These are phyloP conservation scores for Potamilus streckersoni DNA, from an alignment of 1,140 invertebrate genomes.

Conservation along the genomic window DNA sequence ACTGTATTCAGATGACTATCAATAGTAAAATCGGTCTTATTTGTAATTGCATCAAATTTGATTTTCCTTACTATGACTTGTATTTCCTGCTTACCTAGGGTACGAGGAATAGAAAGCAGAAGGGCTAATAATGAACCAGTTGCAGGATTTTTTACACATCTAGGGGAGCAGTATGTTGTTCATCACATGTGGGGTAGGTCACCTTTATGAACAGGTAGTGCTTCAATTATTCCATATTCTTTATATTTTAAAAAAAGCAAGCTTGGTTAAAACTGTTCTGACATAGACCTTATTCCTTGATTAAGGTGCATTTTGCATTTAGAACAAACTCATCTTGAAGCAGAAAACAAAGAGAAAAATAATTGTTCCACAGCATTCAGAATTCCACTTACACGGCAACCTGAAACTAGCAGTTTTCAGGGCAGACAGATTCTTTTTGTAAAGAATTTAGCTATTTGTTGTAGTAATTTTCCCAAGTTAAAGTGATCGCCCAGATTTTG, in stretches of 20 bases:
- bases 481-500: too few species aligned
- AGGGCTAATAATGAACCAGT: conserved; percentile 93
- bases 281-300: not conserved
- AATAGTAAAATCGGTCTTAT: too few species aligned
- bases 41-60: too few species aligned
- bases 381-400: not conserved
- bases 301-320: not conserved
- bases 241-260: not conserved
- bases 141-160: conserved; percentile 96
- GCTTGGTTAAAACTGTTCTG: not conserved
- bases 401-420: too few species aligned
- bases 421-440: too few species aligned
- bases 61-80: too few species aligned
- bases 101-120: conserved; percentile 90
- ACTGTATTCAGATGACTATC: too few species aligned
- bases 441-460: too few species aligned
- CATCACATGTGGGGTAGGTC: conserved; percentile 97
- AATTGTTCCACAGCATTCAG: not conserved
- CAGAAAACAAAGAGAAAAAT: not conserved
- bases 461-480: too few species aligned
- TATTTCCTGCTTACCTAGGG: conserved; percentile 70
- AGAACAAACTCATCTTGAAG: not conserved
- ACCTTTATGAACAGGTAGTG: not conserved
- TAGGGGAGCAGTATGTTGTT: conserved; percentile 94
- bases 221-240: too few species aligned